phyloP scores from a whole-genome alignment of 2,888 invertebrate genomes.

The Meiosimyza decipiens region DNA sequence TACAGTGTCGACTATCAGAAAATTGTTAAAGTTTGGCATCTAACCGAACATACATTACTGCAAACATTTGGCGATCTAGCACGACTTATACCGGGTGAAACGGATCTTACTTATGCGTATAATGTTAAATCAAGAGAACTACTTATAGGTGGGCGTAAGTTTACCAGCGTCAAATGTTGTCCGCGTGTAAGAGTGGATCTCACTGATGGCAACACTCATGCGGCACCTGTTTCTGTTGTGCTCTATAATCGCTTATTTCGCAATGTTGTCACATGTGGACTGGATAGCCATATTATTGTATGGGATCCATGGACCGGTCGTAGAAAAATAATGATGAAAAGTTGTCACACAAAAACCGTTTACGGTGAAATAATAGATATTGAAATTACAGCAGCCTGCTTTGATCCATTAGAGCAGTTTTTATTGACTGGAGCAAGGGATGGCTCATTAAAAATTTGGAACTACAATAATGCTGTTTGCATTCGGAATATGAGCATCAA shows the following conservation, averaged over 20 bases:
- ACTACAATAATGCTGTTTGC: conserved; percentile 83
- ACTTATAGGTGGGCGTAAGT: conserved; percentile 74
- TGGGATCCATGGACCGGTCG: conserved; percentile 82
- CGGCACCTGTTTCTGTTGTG: conserved; percentile 76
- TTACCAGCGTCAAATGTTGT: conserved; percentile 75
- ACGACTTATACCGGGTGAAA: conserved; percentile 72
- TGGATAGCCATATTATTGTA: conserved; percentile 83
- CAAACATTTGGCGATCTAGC: conserved; percentile 77
- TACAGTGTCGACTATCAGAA: conserved; percentile 80
- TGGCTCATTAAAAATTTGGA: conserved; percentile 83
- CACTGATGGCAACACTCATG: conserved; percentile 80
- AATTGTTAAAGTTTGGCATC: conserved; percentile 81
- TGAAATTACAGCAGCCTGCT: conserved; percentile 62
- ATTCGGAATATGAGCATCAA: conserved; percentile 76
- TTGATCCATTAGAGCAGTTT: conserved; percentile 79
- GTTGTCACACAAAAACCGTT: conserved; percentile 76
- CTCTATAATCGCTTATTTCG: conserved; percentile 82
- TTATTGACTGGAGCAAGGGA: conserved; percentile 83
- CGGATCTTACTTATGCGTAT: conserved; percentile 73
- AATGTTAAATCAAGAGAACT: conserved; percentile 75
- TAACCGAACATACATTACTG: conserved; percentile 73
- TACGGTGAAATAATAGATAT: conserved; percentile 72
- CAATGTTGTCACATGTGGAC: conserved; percentile 79
- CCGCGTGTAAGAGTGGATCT: conserved; percentile 75
- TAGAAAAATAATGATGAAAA: conserved; percentile 75